Evolutionary conservation across 2,113 vertebrate genomes (phyloP), one percentile per base, ranked within the genome.

Genomic region (Gymnarchus niloticus): DNA sequence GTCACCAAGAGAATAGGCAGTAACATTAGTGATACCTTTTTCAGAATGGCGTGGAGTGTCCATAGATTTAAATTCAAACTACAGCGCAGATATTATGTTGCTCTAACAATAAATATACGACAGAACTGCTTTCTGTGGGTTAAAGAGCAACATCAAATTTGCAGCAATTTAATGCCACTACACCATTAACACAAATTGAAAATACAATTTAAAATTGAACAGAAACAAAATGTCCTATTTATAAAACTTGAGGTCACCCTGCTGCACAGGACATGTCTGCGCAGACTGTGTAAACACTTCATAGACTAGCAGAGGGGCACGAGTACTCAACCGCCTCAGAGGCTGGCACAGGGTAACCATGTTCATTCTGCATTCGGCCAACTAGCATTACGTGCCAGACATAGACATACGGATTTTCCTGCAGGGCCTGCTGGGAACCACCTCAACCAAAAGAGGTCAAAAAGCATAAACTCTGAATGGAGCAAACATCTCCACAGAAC

Each of bases 381-480:
- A 33, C 33, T 73, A 73, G 65, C 33, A 17, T 73, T 73, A 73
- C 28, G 65, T 73, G 65, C 65, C 65, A 73, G 65, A 73, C 65
- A 73, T 73, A 1, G 65, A 73, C 65, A 73, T 41, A 73, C 41
- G 65, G 65, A 73, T 73, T 73, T 37, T 19, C 28, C 65, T 73
- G 14, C 65, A 19, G 65, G 65, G 65, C 65, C 65, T 73, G 65
- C 65, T 73, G 65, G 65, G 65, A 73, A 73, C 41, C 65, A 73
- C 65, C 33, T 73, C 65, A 73, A 73, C 33, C 65, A 73, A 73
- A 73, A 73, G 65, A 73, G 65, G 65, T 73, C 65, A 73, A 17
- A 73, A 73, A 73, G 33, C 65, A 41, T 17, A 14, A 33, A 73
- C 33, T 19, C 65, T 17, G 12, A 41, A 37, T 1, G 33, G 41